These are phyloP conservation scores for Coilia nasus DNA, from an alignment of 2,797 vertebrate genomes.

Conservation along the genomic window DNA sequence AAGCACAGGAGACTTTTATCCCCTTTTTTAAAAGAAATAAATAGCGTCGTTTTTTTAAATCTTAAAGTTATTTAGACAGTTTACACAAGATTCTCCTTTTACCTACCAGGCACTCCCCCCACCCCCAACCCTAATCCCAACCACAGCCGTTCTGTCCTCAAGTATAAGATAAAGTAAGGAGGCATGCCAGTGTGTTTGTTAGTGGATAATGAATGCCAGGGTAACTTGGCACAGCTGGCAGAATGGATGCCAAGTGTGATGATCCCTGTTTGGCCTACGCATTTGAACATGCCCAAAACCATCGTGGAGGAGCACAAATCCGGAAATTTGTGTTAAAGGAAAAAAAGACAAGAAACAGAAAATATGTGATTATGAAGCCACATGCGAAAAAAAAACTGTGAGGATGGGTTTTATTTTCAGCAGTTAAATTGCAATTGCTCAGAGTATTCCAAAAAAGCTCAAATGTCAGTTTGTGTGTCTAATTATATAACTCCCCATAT, in stretches of 20 bases:
- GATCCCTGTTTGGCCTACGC: slow-evolving; percentile 27
- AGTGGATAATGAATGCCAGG: slow-evolving; percentile 19
- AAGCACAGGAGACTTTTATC: no score
- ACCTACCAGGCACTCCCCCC: no score
- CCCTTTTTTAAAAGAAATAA: no score
- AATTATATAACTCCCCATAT: slow-evolving; percentile 1
- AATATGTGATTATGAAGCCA: slow-evolving; percentile 21
- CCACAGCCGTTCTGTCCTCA: not conserved
- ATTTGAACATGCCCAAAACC: slow-evolving; percentile 26
- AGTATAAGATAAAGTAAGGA: not conserved
- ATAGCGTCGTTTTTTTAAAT: no score
- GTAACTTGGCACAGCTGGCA: slow-evolving; percentile 28
- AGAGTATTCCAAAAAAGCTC: not conserved
- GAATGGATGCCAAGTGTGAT: not conserved
- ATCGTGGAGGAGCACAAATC: not conserved
- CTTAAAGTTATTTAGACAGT: no score
- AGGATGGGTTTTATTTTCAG: not conserved
- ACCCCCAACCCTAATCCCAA: no score
- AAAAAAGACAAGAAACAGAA: not conserved
- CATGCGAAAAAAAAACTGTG: not conserved
- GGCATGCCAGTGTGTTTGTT: slow-evolving; percentile 20
- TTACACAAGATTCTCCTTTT: no score
- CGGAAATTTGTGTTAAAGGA: not conserved
- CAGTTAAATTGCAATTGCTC: not conserved
- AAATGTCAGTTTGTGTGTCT: not conserved